Evolutionary conservation across 2,113 vertebrate species (phyloP).

Genomic region (Hirundichthys speculiger): DNA sequence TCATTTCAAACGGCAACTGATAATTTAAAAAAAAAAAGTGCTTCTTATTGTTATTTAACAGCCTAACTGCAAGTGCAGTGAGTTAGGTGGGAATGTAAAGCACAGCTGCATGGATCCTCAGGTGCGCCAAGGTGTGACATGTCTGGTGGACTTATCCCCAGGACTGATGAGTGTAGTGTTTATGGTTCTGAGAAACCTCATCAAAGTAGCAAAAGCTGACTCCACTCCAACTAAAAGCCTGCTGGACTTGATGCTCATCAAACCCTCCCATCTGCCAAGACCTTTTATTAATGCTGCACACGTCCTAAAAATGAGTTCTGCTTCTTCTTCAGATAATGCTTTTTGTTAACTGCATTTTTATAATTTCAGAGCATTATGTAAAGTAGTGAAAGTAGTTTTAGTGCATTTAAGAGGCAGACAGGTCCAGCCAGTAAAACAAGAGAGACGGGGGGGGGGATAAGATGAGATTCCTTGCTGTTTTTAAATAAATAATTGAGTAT

Average conservation of each 20-base stretch:
- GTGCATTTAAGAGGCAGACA: not conserved
- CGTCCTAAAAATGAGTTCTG: too few species aligned
- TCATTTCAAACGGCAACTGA: too few species aligned
- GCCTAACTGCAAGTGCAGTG: conserved; percentile 41
- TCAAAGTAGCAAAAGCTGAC: not conserved
- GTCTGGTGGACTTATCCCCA: too few species aligned
- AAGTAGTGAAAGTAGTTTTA: conserved; percentile 27
- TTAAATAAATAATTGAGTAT: conserved; percentile 44
- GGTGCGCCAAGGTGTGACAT: conserved; percentile 1
- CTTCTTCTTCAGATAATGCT: too few species aligned
- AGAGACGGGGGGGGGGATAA: not conserved
- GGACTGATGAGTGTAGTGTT: conserved; percentile 45
- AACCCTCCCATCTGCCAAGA: too few species aligned
- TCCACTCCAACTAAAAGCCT: too few species aligned
- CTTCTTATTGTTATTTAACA: conserved; percentile 17
- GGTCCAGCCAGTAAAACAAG: conserved; percentile 4
- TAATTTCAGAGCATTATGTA: not conserved
- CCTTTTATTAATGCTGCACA: too few species aligned
- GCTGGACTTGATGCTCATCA: too few species aligned
- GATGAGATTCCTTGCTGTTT: conserved; percentile 4
- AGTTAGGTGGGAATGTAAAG: conserved; percentile 51
- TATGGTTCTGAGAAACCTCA: conserved; percentile 1
- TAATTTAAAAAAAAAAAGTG: conserved; percentile 26
- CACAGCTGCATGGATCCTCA: conserved; percentile 29
- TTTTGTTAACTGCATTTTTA: too few species aligned